phyloP scores from a whole-genome alignment of 2,113 vertebrate genomes.

The Phodopus roborovskii region DNA sequence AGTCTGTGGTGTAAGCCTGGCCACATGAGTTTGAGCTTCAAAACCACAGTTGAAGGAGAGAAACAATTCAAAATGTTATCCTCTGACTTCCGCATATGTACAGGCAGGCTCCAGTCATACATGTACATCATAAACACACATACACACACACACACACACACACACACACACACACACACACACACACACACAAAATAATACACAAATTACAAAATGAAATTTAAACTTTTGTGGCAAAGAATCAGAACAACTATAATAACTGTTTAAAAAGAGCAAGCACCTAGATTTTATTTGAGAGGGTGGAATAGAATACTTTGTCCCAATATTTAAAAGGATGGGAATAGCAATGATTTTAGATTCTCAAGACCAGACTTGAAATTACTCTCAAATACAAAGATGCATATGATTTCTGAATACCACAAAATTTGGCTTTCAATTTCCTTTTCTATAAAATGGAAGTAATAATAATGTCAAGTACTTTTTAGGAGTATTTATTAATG shows the following conservation, averaged over 20 bases:
- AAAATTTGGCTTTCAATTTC: neutral
- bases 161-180: neutral
- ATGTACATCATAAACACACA: neutral
- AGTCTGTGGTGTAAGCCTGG: too few species aligned
- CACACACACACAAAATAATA: neutral
- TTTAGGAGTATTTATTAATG: neutral
- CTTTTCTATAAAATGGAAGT: neutral
- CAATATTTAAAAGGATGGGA: neutral
- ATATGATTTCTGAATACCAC: neutral
- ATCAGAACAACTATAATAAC: neutral
- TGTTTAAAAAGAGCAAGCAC: neutral
- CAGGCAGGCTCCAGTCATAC: too few species aligned
- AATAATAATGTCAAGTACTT: neutral
- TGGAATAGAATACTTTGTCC: neutral
- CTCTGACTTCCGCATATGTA: neutral
- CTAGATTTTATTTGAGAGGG: neutral
- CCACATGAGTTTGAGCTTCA: neutral
- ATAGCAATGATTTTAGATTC: neutral
- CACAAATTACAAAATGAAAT: neutral
- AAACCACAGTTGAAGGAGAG: neutral
- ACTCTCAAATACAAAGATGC: neutral
- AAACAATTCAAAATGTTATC: neutral
- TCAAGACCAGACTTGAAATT: neutral
- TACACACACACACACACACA: too few species aligned
- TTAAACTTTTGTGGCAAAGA: neutral